Conservation (phyloP, 1,140 invertebrate genomes). For the Ephestia elutella region DNA sequence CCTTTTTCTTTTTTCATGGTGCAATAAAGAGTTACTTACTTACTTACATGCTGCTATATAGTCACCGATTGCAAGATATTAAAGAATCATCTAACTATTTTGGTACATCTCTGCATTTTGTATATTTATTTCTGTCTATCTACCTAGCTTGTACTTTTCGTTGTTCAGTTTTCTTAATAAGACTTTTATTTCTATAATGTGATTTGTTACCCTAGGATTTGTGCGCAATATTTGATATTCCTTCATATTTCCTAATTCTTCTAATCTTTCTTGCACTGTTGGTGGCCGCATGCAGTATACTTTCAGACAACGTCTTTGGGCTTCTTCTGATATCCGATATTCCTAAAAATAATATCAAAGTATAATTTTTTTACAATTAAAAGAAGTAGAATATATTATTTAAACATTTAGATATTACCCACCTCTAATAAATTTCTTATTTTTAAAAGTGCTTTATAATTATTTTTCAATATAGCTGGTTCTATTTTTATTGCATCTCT, state of each 20-base stretch:
- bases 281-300: constrained; percentile 72
- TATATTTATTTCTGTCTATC: too few species aligned
- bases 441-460: constrained; percentile 65
- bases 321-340: constrained; percentile 67
- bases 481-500: constrained; percentile 65
- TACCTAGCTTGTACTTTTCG: too few species aligned
- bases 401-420: neutral
- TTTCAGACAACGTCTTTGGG: constrained; percentile 68
- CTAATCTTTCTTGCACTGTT: constrained; percentile 69
- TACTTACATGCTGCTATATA: too few species aligned
- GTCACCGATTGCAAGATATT: too few species aligned
- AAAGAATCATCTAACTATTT: too few species aligned
- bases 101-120: too few species aligned
- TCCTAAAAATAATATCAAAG: constrained; percentile 33
- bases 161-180: neutral
- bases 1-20: too few species aligned
- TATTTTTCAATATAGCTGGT: constrained; percentile 75
- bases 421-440: constrained; percentile 68
- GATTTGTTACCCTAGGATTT: constrained; percentile 70
- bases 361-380: neutral
- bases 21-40: too few species aligned
- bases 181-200: neutral
- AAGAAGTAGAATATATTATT: neutral
- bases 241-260: constrained; percentile 69
- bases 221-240: constrained; percentile 71